Evolutionary conservation across 2,797 vertebrate genomes (phyloP).

Genomic region (Eulemur rubriventer): DNA sequence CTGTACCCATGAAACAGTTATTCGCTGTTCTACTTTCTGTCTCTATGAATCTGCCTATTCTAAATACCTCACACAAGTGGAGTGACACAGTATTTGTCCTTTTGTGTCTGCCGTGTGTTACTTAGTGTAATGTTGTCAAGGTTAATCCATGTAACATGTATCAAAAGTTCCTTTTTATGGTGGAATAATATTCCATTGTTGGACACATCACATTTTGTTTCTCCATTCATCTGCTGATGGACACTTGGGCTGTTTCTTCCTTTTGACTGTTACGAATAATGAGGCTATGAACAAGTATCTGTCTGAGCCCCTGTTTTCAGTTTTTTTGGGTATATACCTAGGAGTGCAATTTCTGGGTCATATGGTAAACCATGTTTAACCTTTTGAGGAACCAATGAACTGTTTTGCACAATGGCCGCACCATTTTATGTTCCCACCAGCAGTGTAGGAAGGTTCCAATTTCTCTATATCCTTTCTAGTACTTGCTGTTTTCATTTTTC

Average conservation of each 20-base stretch:
- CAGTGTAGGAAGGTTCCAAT: not conserved
- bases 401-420: not conserved
- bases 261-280: not conserved
- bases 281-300: not conserved
- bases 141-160: not conserved
- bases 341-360: not conserved
- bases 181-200: not conserved
- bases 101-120: not conserved
- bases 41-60: accelerated
- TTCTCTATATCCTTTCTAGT: not conserved
- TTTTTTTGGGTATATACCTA: not conserved
- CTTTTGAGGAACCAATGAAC: not conserved
- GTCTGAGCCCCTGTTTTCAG: not conserved
- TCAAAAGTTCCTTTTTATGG: not conserved
- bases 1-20: not conserved
- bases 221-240: not conserved
- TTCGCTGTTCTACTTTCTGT: not conserved
- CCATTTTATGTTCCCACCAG: not conserved
- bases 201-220: not conserved
- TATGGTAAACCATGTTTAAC: not conserved
- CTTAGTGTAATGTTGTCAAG: not conserved
- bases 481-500: accelerated
- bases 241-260: not conserved
- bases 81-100: not conserved
- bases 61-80: not conserved